Evolutionary conservation across 35 echinoderm and acorn worm species (phyloP).

Genomic region (Patiria miniata): DNA sequence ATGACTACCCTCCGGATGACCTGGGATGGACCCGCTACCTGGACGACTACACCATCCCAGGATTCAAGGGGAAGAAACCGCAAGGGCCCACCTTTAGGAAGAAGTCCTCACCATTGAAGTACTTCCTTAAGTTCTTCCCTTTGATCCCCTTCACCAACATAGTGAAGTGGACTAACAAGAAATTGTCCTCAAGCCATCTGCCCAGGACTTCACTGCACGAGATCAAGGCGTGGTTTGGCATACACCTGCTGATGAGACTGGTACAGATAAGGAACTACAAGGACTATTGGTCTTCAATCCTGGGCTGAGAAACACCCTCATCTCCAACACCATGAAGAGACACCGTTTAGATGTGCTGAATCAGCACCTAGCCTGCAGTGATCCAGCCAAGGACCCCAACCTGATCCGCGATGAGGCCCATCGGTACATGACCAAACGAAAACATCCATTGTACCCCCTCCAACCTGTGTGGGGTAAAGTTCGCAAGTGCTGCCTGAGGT

Average conservation of each 20-base stretch:
- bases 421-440: neutral
- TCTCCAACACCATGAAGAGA: neutral
- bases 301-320: slow-evolving; percentile 12
- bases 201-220: no score
- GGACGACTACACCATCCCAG: neutral
- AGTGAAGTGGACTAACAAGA: slow-evolving; percentile 14
- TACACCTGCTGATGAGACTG: neutral
- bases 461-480: neutral
- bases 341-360: neutral
- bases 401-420: neutral
- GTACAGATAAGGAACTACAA: neutral
- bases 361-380: neutral
- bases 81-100: slow-evolving; percentile 10
- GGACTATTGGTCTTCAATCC: slow-evolving; percentile 7
- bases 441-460: neutral
- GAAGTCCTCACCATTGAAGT: neutral
- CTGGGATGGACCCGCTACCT: slow-evolving; percentile 14
- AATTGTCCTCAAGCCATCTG: no score
- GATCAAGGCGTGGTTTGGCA: no score
- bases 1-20: neutral
- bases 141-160: slow-evolving; percentile 10
- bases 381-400: neutral
- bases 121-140: slow-evolving; percentile 33
- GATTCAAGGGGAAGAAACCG: slow-evolving; percentile 16
- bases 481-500: neutral